phyloP scores from a whole-genome alignment of 2,797 vertebrate species.

The Enteromius thamalakanensis region DNA sequence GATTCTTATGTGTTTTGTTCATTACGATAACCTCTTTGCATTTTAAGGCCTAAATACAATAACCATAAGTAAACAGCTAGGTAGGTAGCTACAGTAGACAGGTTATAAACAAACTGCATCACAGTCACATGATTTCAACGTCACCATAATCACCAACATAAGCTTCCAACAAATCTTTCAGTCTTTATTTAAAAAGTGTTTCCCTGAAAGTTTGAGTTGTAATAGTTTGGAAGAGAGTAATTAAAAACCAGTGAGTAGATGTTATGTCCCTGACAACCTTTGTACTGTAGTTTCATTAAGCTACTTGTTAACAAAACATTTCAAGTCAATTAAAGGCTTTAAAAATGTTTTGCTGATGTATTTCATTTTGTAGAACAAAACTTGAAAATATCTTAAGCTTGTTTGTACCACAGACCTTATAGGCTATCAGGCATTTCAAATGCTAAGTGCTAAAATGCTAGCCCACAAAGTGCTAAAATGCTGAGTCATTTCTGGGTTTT shows the following conservation, averaged over 20 bases:
- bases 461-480: not conserved
- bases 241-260: too few relatives aligned
- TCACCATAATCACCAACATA: not conserved
- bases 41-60: not conserved
- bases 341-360: not conserved
- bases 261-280: not conserved
- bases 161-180: too few relatives aligned
- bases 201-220: too few relatives aligned
- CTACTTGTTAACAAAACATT: not conserved
- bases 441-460: not conserved
- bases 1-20: not conserved
- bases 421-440: not conserved
- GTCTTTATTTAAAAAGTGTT: too few relatives aligned
- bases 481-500: not conserved
- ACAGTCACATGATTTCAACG: not conserved
- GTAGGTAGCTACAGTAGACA: too few relatives aligned
- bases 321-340: not conserved
- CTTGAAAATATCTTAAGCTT: not conserved
- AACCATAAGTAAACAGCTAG: not conserved
- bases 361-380: not conserved
- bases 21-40: not conserved
- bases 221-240: too few relatives aligned
- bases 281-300: not conserved
- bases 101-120: not conserved
- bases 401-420: not conserved